Percentiles rank a stretch among this genome's conserved stretches.
phyloP scores from a whole-genome alignment of 2,797 vertebrate genomes.

The Parauchenoglanis ngamensis region DNA sequence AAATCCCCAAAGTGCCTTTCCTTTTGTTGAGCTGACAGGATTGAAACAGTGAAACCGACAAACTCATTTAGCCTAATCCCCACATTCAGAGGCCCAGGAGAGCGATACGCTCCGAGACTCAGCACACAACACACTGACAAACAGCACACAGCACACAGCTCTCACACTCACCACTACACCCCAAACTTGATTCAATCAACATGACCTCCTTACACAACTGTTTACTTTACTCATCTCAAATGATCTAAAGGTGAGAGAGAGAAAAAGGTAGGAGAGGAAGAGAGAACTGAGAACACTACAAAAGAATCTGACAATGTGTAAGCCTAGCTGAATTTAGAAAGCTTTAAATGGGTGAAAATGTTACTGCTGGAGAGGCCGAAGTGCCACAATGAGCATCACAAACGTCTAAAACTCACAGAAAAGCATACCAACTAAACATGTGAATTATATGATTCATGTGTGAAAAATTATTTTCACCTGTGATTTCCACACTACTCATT shows the following conservation, averaged over 20 bases:
- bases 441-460: not conserved
- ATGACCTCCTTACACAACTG: constrained; percentile 45
- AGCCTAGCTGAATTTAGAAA: not conserved
- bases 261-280: not conserved
- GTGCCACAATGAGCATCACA: not conserved
- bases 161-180: constrained; percentile 5
- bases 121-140: constrained; percentile 32
- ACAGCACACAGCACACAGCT: constrained; percentile 15
- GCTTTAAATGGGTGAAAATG: not conserved
- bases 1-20: constrained; percentile 61
- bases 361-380: not conserved
- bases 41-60: constrained; percentile 62
- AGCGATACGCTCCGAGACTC: constrained; percentile 39
- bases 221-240: constrained; percentile 38
- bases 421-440: not conserved
- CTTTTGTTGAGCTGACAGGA: constrained; percentile 62
- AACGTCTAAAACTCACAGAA: not conserved
- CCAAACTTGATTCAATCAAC: constrained; percentile 51
- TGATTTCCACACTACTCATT: not conserved
- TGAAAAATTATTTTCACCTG: too few relatives aligned
- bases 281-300: constrained; percentile 1
- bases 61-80: constrained; percentile 64
- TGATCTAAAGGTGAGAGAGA: constrained; percentile 24
- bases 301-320: not conserved
- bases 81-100: constrained; percentile 50